Evolutionary conservation across 2,113 vertebrate genomes (phyloP).

Genomic region (Glaucomys volans): DNA sequence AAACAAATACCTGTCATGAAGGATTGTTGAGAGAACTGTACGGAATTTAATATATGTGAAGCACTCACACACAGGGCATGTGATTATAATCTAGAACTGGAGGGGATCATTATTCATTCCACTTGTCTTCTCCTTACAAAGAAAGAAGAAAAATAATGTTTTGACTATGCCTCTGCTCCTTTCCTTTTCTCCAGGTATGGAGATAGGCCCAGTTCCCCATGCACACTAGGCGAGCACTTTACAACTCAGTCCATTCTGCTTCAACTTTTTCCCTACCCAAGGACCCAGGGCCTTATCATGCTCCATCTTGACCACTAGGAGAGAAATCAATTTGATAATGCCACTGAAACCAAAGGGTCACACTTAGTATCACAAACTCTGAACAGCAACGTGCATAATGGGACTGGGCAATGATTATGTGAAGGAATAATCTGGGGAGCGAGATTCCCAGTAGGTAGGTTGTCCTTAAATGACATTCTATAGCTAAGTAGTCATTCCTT

Average conservation of each 20-base stretch:
- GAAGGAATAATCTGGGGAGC: conserved; percentile 42
- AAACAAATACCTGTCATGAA: background rate
- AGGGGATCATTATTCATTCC: conserved; percentile 38
- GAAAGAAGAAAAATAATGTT: background rate
- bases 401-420: background rate
- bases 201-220: no score
- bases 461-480: conserved; percentile 8
- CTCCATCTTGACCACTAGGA: background rate
- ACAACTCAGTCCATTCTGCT: background rate
- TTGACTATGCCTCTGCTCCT: background rate
- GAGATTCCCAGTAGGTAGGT: background rate
- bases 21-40: background rate
- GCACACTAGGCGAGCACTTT: background rate
- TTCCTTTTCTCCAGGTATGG: background rate
- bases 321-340: conserved; percentile 31
- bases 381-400: background rate
- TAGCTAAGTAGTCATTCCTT: conserved; percentile 26
- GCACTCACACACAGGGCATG: background rate
- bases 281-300: background rate
- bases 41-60: background rate
- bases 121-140: background rate
- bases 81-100: conserved; percentile 13
- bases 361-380: background rate
- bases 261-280: background rate
- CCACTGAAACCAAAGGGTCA: background rate